Percentiles rank a stretch among this genome's conserved stretches.
These are phyloP conservation scores for Drosophila triauraria DNA, from an alignment of 1,140 invertebrate genomes.

Conservation along the genomic window DNA sequence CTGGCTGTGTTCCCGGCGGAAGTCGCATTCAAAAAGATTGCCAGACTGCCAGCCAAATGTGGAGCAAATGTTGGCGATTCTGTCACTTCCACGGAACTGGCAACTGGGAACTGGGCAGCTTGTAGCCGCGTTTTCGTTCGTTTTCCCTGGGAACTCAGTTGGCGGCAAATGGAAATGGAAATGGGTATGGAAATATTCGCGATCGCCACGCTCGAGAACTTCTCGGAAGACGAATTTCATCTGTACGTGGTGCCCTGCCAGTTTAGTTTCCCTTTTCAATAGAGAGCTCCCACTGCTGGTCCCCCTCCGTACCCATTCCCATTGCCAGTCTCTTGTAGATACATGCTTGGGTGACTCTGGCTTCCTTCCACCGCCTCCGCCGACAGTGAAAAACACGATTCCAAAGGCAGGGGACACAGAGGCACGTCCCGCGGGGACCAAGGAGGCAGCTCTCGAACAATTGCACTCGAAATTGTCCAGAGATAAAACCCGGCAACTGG, in stretches of 20 bases:
- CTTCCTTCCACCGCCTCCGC: conserved; percentile 57
- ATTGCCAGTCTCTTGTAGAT: conserved; percentile 39
- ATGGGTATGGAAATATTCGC: conserved; percentile 70
- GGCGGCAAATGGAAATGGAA: conserved; percentile 58
- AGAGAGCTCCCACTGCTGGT: conserved; percentile 7
- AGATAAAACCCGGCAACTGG: conserved; percentile 9
- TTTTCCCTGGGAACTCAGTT: conserved; percentile 71
- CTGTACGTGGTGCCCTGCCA: conserved; percentile 46
- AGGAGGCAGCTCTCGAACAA: conserved; percentile 47
- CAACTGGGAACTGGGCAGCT: conserved; percentile 37
- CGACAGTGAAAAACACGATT: conserved; percentile 42
- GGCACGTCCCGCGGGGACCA: conserved; percentile 61
- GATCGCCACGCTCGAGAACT: conserved; percentile 52
- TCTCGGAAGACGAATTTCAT: conserved; percentile 69
- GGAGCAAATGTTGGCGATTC: conserved; percentile 57
- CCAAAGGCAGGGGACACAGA: conserved; percentile 41
- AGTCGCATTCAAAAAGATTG: conserved; percentile 44
- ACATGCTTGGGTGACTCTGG: conserved; percentile 64
- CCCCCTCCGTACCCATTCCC: conserved; percentile 14
- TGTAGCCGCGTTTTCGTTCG: conserved; percentile 25
- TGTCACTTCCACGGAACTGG: conserved; percentile 57
- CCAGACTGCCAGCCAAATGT: conserved; percentile 52
- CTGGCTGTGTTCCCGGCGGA: conserved; percentile 45
- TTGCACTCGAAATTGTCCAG: conserved; percentile 60
- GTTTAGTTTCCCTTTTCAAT: conserved; percentile 37